phyloP scores from a whole-genome alignment of 2,113 vertebrate species.

The Vidua chalybeata region DNA sequence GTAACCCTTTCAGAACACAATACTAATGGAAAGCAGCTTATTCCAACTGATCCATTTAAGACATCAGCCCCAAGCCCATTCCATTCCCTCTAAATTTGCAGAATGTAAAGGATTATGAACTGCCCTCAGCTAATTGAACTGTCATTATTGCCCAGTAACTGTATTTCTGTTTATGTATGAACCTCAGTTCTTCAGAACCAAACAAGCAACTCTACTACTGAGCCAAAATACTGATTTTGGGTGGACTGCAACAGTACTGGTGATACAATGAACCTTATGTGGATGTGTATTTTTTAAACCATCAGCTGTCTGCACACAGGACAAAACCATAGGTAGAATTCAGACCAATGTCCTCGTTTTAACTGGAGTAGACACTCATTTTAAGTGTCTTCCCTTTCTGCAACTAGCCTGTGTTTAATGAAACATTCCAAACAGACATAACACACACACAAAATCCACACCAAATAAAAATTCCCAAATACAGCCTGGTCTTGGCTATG shows the following conservation, averaged over 20 bases:
- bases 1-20: neutral
- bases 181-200: neutral
- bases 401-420: neutral
- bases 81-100: neutral
- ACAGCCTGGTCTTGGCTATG: fast-evolving
- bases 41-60: neutral
- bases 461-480: neutral
- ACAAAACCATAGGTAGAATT: neutral
- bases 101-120: neutral
- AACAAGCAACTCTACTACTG: too few relatives aligned
- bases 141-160: neutral
- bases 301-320: neutral
- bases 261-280: fast-evolving
- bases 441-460: neutral
- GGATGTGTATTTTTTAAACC: neutral
- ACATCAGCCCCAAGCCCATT: neutral
- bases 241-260: neutral
- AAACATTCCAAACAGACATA: neutral
- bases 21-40: neutral
- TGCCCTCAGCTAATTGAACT: neutral
- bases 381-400: neutral
- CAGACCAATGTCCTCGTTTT: fast-evolving
- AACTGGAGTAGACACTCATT: neutral
- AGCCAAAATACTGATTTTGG: neutral
- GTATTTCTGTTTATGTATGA: neutral